phyloP scores from a whole-genome alignment of 2,888 invertebrate species.

The Lithophane socia region DNA sequence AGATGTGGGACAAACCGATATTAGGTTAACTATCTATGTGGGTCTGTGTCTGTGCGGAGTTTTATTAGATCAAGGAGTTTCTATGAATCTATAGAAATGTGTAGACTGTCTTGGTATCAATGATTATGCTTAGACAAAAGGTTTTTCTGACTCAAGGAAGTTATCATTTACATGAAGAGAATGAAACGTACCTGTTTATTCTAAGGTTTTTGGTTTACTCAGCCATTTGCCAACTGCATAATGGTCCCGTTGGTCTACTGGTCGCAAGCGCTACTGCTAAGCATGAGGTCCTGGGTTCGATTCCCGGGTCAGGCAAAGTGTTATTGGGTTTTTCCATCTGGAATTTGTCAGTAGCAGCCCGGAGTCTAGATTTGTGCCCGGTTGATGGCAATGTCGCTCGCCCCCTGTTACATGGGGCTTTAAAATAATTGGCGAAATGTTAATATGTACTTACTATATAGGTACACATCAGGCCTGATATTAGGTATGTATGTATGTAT shows the following conservation, averaged over 20 bases:
- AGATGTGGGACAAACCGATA: slow-evolving; percentile 51
- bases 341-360: too few relatives aligned
- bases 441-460: too few relatives aligned
- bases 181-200: background rate
- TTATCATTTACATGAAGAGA: background rate
- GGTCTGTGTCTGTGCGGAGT: slow-evolving; percentile 5
- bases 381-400: too few relatives aligned
- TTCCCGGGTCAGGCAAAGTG: too few relatives aligned
- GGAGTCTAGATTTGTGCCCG: too few relatives aligned
- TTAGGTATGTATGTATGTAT: too few relatives aligned
- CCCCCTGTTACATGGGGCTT: too few relatives aligned
- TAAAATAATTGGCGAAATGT: too few relatives aligned
- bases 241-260: background rate
- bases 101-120: background rate
- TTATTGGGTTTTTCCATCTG: too few relatives aligned
- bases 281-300: too few relatives aligned
- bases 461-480: too few relatives aligned
- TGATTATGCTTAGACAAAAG: background rate
- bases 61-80: slow-evolving; percentile 20
- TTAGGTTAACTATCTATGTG: slow-evolving; percentile 24
- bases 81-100: slow-evolving; percentile 1
- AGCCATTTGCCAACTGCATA: background rate
- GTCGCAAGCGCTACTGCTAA: too few relatives aligned
- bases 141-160: background rate
- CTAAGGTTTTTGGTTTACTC: background rate